A percentile compares a stretch with the other conserved stretches of the same genome.
Conservation (phyloP, 1,140 invertebrate genomes). For the Polyergus mexicanus region DNA sequence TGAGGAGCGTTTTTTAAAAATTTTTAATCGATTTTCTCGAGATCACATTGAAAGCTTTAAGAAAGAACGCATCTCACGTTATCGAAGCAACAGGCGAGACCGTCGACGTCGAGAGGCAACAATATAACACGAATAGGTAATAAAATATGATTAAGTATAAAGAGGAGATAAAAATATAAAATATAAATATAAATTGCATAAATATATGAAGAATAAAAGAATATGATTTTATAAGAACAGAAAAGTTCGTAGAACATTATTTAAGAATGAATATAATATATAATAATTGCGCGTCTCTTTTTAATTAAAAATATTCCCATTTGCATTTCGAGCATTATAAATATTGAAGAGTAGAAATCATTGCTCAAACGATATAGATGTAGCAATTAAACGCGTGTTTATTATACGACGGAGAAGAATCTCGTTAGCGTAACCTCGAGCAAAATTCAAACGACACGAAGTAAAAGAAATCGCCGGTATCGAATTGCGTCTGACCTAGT, state of each 20-base stretch:
- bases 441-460: conserved; percentile 22
- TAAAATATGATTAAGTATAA: not conserved
- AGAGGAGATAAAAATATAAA: not conserved
- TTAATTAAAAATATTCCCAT: conserved; percentile 2
- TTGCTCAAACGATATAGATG: not conserved
- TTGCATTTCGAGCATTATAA: conserved; percentile 5
- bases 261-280: not conserved
- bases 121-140: not conserved
- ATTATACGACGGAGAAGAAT: not conserved
- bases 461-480: conserved; percentile 10
- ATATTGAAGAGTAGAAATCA: conserved; percentile 7
- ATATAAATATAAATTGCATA: not conserved
- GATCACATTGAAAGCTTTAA: not conserved
- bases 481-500: conserved; percentile 42
- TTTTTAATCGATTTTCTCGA: conserved; percentile 42
- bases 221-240: not conserved
- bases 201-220: conserved; percentile 5
- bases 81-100: conserved; percentile 48
- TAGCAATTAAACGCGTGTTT: conserved; percentile 23
- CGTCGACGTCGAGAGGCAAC: not conserved
- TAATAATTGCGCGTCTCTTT: conserved; percentile 1
- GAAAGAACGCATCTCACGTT: not conserved
- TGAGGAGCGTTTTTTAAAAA: conserved; percentile 29
- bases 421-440: not conserved
- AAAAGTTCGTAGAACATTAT: conserved; percentile 5